Evolutionary conservation across 2,797 vertebrate genomes (phyloP), one percentile per base, ranked within the genome.

Genomic region (Varecia variegata): DNA sequence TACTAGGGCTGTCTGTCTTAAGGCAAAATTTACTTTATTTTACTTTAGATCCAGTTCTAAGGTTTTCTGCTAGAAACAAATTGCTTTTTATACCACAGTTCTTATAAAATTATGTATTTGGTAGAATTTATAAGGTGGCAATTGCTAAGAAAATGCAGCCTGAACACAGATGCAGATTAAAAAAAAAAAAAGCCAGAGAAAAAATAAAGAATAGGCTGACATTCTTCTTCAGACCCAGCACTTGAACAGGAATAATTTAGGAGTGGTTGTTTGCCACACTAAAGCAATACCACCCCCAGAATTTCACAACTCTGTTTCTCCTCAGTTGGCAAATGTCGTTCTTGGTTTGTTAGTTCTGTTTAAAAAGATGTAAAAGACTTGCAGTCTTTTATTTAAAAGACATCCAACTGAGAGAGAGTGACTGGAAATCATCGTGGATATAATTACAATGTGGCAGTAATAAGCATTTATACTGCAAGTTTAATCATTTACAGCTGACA

Each of bases 341-440:
- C 54, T 93, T 87, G 54, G 54, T 93, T 93, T 87, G 82, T 38
- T 77, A 85, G 54, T 56, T 94, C 81, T 92, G 89, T 79, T 95
- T 90, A 80, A 77, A 89, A 96, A 93, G 65, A 96, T 60, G 45
- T 52, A 93, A 81, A 95, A 81, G 56, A 76, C 50, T 76, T 65
- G 4, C 17, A 58, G 82, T 76, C 85, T 93, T 96, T 95, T 92
- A 93, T 81, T 89, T 87, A 84, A 93, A 90, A 92, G 73, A 79
- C 27, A 92, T 23, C 83, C 90, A 74, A 94, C 92, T 47, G 62
- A 73, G 70, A 90, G 45, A 23, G 56, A 9, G 12, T 23, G 7
- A 20, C 77, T 40, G 25, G 60, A 94, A 85, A 95, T 65, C 30
- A 56, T 77, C 15, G 5, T 12, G 21, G 60, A 87, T 86, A n/a